Conservation (phyloP, 2,797 vertebrate genomes). For the Euthynnus affinis region DNA sequence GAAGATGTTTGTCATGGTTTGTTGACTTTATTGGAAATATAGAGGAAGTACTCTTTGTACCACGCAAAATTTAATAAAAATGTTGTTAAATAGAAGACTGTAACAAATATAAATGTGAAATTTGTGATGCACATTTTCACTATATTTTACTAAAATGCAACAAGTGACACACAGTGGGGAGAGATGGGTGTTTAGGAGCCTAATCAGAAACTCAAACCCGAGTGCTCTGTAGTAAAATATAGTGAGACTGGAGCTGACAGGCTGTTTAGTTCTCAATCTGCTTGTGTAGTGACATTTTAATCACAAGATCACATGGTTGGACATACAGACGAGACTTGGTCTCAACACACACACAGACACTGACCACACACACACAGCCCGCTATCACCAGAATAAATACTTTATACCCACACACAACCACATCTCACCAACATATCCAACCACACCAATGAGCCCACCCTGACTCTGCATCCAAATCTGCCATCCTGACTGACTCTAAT, state of each 20-base stretch:
- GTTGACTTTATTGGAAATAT: neutral
- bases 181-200: conserved; percentile 22
- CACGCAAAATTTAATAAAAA: neutral
- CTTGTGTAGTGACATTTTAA: conserved; percentile 67
- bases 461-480: conserved; percentile 72
- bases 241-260: conserved; percentile 59
- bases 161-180: conserved; percentile 7
- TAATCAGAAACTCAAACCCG: too few relatives aligned
- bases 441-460: conserved; percentile 81
- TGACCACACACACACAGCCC: conserved; percentile 63
- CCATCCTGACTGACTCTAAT: conserved; percentile 67
- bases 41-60: neutral
- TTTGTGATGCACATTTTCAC: neutral
- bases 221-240: conserved; percentile 56
- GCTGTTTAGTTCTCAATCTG: conserved; percentile 65
- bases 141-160: neutral
- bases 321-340: conserved; percentile 60
- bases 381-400: conserved; percentile 74
- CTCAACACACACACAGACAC: conserved; percentile 52
- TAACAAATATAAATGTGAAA: neutral
- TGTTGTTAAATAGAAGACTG: neutral
- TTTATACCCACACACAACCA: conserved; percentile 76
- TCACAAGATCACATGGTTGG: conserved; percentile 65
- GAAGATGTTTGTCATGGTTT: neutral
- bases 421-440: conserved; percentile 70